Evolutionary conservation across 1,140 invertebrate genomes (phyloP).

Genomic region (Tribolium madens): DNA sequence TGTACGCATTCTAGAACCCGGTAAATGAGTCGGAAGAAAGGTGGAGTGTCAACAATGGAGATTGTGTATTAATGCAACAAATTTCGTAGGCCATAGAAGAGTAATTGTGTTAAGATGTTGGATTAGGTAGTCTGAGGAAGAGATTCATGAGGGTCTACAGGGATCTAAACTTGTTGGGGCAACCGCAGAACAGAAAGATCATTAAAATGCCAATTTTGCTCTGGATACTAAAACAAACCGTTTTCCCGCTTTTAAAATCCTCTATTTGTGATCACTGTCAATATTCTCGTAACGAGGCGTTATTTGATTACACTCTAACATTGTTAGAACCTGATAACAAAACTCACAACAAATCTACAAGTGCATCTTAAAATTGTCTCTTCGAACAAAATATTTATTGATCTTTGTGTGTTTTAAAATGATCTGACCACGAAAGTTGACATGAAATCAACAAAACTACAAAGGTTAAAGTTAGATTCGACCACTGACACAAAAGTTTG

Average conservation of each 20-base stretch:
- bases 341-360: background rate
- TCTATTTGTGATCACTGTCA: background rate
- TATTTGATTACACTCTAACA: background rate
- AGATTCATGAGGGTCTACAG: background rate
- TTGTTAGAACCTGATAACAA: background rate
- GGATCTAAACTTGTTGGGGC: background rate
- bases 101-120: background rate
- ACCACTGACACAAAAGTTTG: background rate
- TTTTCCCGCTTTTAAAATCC: background rate
- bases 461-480: background rate
- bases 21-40: background rate
- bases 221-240: background rate
- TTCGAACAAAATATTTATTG: background rate
- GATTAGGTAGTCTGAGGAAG: background rate
- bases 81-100: background rate
- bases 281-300: background rate
- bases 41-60: background rate
- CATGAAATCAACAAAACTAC: background rate
- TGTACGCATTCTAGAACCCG: background rate
- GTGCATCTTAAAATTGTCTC: background rate
- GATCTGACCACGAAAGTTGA: background rate
- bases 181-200: background rate
- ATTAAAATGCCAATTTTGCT: background rate
- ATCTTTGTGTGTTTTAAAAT: background rate
- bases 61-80: background rate